Evolutionary conservation across 2,113 vertebrate species (phyloP).

Genomic region (Actenoides hombroni): DNA sequence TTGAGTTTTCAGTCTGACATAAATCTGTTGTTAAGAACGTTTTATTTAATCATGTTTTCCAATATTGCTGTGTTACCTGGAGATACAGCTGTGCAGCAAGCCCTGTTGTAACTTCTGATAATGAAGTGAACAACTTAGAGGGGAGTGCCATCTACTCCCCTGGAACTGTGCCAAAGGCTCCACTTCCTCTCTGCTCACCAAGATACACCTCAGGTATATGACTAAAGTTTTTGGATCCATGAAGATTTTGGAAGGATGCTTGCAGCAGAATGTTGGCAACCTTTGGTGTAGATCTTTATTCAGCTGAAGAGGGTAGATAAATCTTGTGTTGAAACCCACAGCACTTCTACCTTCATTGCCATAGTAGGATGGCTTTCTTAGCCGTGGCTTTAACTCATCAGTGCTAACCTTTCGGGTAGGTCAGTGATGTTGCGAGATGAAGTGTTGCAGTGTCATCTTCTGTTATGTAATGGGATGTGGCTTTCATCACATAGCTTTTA

Average conservation of each 20-base stretch:
- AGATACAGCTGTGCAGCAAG: neutral
- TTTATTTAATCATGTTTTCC: neutral
- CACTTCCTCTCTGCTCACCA: neutral
- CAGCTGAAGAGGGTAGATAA: neutral
- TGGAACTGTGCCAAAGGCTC: neutral
- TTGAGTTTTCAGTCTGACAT: neutral
- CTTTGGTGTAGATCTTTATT: neutral
- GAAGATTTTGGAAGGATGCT: neutral
- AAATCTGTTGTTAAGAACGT: neutral
- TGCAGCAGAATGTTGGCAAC: neutral
- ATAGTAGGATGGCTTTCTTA: neutral
- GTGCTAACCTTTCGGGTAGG: neutral
- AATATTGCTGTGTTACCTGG: neutral
- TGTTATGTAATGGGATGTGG: neutral
- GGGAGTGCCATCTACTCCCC: accelerated
- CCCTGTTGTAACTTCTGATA: neutral
- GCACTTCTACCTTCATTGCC: neutral
- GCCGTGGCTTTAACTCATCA: neutral
- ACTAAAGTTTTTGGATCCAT: neutral
- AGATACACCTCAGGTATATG: neutral
- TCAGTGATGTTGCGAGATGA: neutral
- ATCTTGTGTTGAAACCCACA: neutral
- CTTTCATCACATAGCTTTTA: neutral
- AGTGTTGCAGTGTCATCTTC: neutral
- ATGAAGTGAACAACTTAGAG: neutral